phyloP scores from a whole-genome alignment of 2,113 vertebrate species.

The Poeciliopsis prolifica region DNA sequence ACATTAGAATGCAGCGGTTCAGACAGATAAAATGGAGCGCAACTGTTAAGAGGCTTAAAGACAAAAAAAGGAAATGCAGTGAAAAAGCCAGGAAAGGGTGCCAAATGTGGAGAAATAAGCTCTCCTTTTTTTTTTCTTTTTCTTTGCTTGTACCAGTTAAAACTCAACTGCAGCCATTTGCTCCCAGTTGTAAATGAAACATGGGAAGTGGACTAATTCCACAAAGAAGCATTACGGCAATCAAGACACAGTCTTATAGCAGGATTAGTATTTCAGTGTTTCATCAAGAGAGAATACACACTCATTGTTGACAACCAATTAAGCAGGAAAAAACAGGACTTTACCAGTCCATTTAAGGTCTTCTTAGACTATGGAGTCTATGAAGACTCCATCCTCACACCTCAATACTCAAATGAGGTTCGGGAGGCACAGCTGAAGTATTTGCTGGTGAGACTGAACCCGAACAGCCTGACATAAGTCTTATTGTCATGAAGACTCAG shows the following conservation, averaged over 20 bases:
- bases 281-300: no score
- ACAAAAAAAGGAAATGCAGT: background rate
- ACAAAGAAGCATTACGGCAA: background rate
- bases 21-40: background rate
- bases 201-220: background rate
- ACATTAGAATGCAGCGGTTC: background rate
- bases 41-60: background rate
- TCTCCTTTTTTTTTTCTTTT: background rate
- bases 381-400: no score
- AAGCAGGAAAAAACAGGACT: no score
- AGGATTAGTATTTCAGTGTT: background rate
- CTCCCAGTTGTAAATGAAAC: background rate
- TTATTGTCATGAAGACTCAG: no score
- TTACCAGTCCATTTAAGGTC: no score
- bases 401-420: no score
- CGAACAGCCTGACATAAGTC: no score
- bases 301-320: no score
- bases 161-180: background rate
- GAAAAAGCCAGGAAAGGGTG: background rate
- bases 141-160: background rate
- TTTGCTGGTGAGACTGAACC: no score
- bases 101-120: background rate
- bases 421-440: no score
- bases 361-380: no score
- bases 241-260: background rate